Base-by-base conservation (phyloP, 92 coral and sea anemone genomes). In the Heteractis magnifica region DNA sequence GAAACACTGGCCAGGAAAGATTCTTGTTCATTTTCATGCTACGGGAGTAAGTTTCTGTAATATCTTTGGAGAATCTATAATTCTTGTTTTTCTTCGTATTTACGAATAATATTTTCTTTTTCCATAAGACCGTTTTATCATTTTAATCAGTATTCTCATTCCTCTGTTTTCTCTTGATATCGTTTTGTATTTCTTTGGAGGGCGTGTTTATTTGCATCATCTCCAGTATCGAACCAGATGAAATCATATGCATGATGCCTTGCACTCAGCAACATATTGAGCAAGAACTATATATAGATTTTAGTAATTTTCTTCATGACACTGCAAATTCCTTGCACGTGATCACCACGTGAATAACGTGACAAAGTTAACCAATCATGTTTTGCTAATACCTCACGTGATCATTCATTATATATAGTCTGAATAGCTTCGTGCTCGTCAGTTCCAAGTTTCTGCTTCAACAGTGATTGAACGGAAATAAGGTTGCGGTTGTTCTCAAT, bases 391-490 rank as follows among this genome's bases (percentile, higher is more conserved):
- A 7, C 16, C 73, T 10, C 86, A 82, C 68, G 79, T 71, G 79
- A 82, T 6, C 78, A 7, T 58, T 21, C 72, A 64, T 58, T 26
- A 80, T 80, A 80, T 11, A 20, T 80, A 10, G 10, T 19, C 16
- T 6, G 65, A 21, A 58, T 18, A 10, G 14, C 58, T 14, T 50
- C 77, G 70, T 68, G 53, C 26, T n/a, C 10, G 21, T 71, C 65
- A 81, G 85, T 68, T 64, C 65, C 70, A 21, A 83, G 89, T 92
- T 95, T 95, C 78, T 90, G 98, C 98, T 95, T 95, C 98, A 93
- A 95, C 98, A 95, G 98, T 95, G 98, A 82, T 95, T 93, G 97
- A 91, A 95, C 98, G 10, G 98, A 95, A 78, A 84, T 94, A 89
- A 83, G 75, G 77, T 71, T 15, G 10, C 21, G 21, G 12, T 49